Conservation (phyloP, 2,113 vertebrate genomes). For the Ammodytes marinus region DNA sequence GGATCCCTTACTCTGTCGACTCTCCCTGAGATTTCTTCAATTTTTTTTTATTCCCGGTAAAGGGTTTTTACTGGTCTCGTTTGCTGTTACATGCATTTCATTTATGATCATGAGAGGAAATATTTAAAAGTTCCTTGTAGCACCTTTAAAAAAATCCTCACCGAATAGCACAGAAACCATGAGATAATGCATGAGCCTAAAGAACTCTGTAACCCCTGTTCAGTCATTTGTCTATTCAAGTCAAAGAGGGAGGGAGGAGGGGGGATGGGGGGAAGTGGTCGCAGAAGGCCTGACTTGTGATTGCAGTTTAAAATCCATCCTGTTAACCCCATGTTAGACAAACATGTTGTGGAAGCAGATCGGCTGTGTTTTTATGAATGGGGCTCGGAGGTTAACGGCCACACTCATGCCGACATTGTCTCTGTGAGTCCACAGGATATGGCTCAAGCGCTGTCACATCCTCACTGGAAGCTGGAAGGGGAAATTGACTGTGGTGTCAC, state of each 20-base stretch:
- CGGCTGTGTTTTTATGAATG: slow-evolving; percentile 62
- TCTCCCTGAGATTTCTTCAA: too few species aligned
- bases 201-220: slow-evolving; percentile 25
- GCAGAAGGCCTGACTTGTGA: slow-evolving; percentile 37
- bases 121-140: too few species aligned
- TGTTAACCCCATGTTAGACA: slow-evolving; percentile 40
- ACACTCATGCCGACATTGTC: slow-evolving; percentile 66
- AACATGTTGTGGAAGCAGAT: slow-evolving; percentile 63
- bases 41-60: too few species aligned
- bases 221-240: slow-evolving; percentile 25
- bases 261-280: slow-evolving; percentile 55
- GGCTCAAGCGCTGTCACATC: slow-evolving; percentile 58
- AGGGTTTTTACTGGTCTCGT: too few species aligned
- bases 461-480: slow-evolving; percentile 62
- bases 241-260: not conserved
- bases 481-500: slow-evolving; percentile 31
- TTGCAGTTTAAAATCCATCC: slow-evolving; percentile 54
- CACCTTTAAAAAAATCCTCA: not conserved
- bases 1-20: too few species aligned
- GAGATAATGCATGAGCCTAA: not conserved
- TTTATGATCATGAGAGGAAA: too few species aligned
- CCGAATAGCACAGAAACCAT: not conserved
- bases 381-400: slow-evolving; percentile 65
- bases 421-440: slow-evolving; percentile 63
- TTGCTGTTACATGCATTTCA: too few species aligned